Evolutionary conservation across 2,113 vertebrate genomes (phyloP), one percentile per base, ranked within the genome.

Genomic region (Xenopus borealis): DNA sequence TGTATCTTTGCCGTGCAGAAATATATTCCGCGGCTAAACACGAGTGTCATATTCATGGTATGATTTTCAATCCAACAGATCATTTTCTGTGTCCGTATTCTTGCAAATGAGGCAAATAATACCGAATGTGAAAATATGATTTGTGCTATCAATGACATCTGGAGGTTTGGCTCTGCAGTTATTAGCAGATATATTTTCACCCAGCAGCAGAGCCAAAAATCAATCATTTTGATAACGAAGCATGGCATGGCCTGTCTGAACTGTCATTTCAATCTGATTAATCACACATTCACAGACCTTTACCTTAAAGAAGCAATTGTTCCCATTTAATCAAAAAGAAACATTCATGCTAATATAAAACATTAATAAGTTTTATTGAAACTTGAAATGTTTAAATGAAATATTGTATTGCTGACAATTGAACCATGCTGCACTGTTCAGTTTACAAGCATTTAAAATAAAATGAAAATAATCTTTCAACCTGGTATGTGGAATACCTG

Each of bases 241-340:
- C 88, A 92, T 88, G 88, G 85, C 85, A 81, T 78, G 85, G 89
- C 86, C 89, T 88, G 89, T 86, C 91, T 82, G 33, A 81, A 89
- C 83, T 89, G 89, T 87, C 89, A 91, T 88, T 89, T 86, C 88
- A 85, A 84, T 86, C 87, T 91, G 91, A 91, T 92, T 92, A 91
- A 91, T 92, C 88, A 86, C 84, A 81, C 73, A 78, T 82, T 84
- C 86, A 79, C 83, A 90, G 89, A 91, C 90, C 88, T 91, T 91
- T 89, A 90, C 90, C 86, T 92, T 90, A 89, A 89, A 92, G 91
- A 84, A 91, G 83, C 87, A 88, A 87, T 88, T 87, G 91, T 89
- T 91, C 90, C 87, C 84, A 86, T 90, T 92, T 93, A 89, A 91
- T 89, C 88, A 89, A 73, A 77, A 90, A 90, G 85, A 86, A 87